A percentile compares a stretch with the other conserved stretches of the same genome.
Evolutionary conservation across 2,888 invertebrate genomes (phyloP).

Genomic region (Aradus depressus): DNA sequence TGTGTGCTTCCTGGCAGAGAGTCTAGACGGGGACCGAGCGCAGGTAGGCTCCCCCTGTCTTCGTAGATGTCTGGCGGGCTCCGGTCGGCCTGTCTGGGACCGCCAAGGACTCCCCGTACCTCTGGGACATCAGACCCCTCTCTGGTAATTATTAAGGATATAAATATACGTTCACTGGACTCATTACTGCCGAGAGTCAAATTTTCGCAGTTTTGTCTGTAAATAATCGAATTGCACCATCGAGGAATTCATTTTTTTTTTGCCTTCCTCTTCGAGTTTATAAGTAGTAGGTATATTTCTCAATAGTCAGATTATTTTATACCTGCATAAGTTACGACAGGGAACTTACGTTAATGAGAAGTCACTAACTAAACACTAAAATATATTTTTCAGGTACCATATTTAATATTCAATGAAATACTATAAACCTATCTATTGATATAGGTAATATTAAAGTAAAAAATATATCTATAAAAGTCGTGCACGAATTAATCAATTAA

Average conservation of each 20-base stretch:
- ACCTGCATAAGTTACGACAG: too few relatives aligned
- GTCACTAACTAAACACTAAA: too few relatives aligned
- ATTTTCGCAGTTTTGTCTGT: too few relatives aligned
- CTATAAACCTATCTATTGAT: background rate
- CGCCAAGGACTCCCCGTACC: constrained; percentile 47
- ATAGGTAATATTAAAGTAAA: background rate
- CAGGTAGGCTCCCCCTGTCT: constrained; percentile 57
- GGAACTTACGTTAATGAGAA: too few relatives aligned
- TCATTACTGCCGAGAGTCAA: too few relatives aligned
- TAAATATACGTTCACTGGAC: too few relatives aligned
- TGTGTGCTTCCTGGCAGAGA: constrained; percentile 69
- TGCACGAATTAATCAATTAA: too few relatives aligned
- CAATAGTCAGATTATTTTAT: background rate
- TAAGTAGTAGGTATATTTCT: too few relatives aligned
- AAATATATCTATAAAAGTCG: constrained; percentile 4
- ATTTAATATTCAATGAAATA: background rate
- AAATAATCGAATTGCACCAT: too few relatives aligned
- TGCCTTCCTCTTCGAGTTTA: too few relatives aligned
- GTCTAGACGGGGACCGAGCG: constrained; percentile 45
- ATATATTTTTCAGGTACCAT: background rate
- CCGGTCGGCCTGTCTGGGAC: constrained; percentile 30
- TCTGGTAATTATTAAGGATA: constrained; percentile 47
- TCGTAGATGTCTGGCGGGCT: constrained; percentile 44
- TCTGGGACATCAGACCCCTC: constrained; percentile 61
- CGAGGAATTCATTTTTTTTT: too few relatives aligned